phyloP scores from a whole-genome alignment of 2,113 vertebrate genomes.

The Fukomys damarensis region DNA sequence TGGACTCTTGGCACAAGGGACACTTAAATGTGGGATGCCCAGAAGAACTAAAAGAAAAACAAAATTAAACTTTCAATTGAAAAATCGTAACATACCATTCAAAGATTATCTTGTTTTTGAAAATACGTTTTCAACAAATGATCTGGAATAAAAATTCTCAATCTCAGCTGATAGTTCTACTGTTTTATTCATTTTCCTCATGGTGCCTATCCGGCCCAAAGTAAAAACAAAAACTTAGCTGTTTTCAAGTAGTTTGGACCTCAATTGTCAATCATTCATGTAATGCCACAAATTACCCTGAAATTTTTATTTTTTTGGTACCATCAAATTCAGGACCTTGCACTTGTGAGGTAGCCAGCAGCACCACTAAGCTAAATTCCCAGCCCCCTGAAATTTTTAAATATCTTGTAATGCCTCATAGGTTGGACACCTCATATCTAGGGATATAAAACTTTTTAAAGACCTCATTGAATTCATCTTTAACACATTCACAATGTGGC shows the following conservation, averaged over 20 bases:
- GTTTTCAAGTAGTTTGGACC: background rate
- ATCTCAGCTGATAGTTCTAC: slow-evolving; percentile 8
- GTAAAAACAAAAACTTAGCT: background rate
- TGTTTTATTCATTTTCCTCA: slow-evolving; percentile 38
- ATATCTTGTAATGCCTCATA: background rate
- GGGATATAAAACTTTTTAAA: slow-evolving; percentile 44
- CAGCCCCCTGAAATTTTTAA: no score
- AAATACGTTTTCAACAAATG: slow-evolving; percentile 13
- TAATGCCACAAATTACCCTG: no score
- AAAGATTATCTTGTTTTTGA: slow-evolving; percentile 18
- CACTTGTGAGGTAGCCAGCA: no score
- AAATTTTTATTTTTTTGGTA: no score
- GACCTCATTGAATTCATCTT: background rate
- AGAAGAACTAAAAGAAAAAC: slow-evolving; percentile 83
- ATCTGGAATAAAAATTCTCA: slow-evolving; percentile 8
- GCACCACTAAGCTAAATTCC: no score
- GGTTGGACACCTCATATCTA: background rate
- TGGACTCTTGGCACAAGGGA: slow-evolving; percentile 90
- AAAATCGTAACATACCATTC: slow-evolving; percentile 38
- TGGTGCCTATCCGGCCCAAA: background rate
- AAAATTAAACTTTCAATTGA: slow-evolving; percentile 68
- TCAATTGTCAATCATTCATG: background rate
- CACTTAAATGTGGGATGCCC: slow-evolving; percentile 88
- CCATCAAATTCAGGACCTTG: no score
- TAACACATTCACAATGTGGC: background rate